Evolutionary conservation across 2,888 invertebrate genomes (phyloP), one percentile per base, ranked within the genome.

Genomic region (Acleris laterana): DNA sequence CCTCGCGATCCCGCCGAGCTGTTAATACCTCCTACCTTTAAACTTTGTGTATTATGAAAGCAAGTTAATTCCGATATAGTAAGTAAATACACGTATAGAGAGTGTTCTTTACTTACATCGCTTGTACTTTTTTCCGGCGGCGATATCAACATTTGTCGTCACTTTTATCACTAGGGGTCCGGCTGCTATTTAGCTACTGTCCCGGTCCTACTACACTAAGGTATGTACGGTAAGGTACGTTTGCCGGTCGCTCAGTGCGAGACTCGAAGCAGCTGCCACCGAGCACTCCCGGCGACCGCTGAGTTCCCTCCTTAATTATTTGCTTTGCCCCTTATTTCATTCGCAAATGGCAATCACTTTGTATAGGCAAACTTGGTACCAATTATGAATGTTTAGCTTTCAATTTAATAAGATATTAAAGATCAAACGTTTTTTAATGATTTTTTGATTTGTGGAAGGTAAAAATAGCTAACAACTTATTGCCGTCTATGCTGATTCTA

Each of bases 281-380:
- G 77, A 75, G 52, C 60, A 42, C 55, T 42, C 42, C 57, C 59
- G 51, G 53, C 72, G 68, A 71, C 75, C 77, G 76, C 72, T 74
- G 73, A 77, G 69, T 42, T 70, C 61, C 63, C 74, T 72, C 77
- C 77, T 81, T 86, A 80, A 85, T 85, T 87, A 85, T 85, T 84
- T 82, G 77, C 77, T 76, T 76, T 75, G 70, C 73, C 76, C 73
- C 72, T 32, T 80, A 78, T 79, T 78, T 77, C 76, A 77, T 80
- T 80, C 74, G 71, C 73, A 80, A 81, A 79, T 76, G 77, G 69
- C 74, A 77, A 77, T 78, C 71, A 74, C 78, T 72, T 72, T 68
- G 64, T 62, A 63, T 67, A 70, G 71, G 66, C 63, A 63, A 64
- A 51, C 32, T 56, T 17, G 16, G 53, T 55, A 42, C n/a, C 22